A percentile compares a stretch with the other conserved stretches of the same genome.
Evolutionary conservation across 2,113 vertebrate genomes (phyloP).

Genomic region (Haplochromis vanheusdeni): DNA sequence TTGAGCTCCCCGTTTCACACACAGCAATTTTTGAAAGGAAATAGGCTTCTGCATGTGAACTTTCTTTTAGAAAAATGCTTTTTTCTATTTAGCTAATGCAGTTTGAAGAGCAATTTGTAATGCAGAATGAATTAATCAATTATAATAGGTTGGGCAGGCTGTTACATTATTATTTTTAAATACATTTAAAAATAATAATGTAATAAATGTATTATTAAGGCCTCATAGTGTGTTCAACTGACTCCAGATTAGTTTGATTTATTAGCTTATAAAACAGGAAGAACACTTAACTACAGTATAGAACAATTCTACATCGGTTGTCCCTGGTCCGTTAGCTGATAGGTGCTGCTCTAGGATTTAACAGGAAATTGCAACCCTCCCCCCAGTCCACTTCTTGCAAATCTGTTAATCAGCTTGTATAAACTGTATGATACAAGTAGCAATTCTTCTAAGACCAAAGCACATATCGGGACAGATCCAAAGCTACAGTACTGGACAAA

Average conservation of each 20-base stretch:
- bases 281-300: neutral
- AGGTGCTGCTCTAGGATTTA: neutral
- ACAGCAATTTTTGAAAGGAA: neutral
- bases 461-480: neutral
- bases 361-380: neutral
- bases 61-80: neutral
- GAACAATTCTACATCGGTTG: neutral
- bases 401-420: neutral
- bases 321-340: neutral
- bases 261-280: neutral
- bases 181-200: neutral
- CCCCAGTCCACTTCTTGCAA: neutral
- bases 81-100: neutral
- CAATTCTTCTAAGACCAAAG: neutral
- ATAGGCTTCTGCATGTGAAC: neutral
- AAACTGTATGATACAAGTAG: neutral
- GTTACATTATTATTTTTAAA: neutral
- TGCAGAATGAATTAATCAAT: neutral
- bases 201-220: neutral
- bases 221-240: neutral
- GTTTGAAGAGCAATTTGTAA: neutral
- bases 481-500: neutral
- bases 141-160: neutral
- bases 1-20: neutral
- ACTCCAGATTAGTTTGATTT: neutral